These are phyloP conservation scores for Momotus momota DNA, from an alignment of 2,797 vertebrate species.

Conservation along the genomic window DNA sequence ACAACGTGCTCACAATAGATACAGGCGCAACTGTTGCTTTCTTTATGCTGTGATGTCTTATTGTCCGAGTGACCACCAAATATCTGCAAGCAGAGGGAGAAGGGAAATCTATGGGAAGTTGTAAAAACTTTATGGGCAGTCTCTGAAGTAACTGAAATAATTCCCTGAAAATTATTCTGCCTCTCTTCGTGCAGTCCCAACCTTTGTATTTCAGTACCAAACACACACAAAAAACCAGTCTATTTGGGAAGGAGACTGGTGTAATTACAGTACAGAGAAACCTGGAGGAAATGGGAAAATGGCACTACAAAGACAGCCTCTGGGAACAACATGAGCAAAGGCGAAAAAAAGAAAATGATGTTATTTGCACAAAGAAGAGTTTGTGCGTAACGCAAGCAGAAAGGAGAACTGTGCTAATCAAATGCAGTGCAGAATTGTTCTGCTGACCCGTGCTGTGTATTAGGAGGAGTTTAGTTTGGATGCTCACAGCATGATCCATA, in stretches of 20 bases:
- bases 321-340: neutral
- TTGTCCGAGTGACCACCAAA: neutral
- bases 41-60: neutral
- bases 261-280: neutral
- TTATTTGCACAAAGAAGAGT: neutral
- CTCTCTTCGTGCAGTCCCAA: neutral
- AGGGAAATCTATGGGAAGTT: constrained; percentile 1
- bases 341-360: neutral
- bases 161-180: constrained; percentile 17
- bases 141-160: neutral
- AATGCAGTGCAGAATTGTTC: neutral
- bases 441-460: neutral
- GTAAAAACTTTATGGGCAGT: neutral
- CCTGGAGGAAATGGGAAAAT: neutral
- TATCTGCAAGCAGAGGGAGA: neutral
- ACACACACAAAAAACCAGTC: neutral
- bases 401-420: neutral
- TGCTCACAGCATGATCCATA: neutral
- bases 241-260: neutral
- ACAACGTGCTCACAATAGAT: neutral
- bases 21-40: neutral
- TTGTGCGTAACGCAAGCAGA: neutral
- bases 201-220: constrained; percentile 7
- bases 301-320: neutral
- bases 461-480: neutral